Evolutionary conservation across 2,888 invertebrate species (phyloP), one percentile per base, ranked within the genome.

Genomic region (Eupithecia inturbata): DNA sequence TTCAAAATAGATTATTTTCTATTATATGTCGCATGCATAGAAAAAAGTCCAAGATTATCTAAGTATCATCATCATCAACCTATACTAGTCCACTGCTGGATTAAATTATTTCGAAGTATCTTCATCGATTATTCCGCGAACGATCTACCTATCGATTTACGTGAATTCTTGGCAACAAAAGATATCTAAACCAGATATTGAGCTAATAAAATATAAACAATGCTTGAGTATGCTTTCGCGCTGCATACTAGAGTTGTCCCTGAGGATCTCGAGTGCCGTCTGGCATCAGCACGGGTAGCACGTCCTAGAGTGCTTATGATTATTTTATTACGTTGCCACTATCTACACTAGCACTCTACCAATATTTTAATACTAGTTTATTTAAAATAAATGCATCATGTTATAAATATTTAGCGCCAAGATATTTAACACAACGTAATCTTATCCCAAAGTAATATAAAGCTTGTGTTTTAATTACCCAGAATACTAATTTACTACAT

Each of bases 201-300:
- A 57, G 22, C 57, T 57, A 22, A 57, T 57, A 57, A 57, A 57
- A 57, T 57, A 57, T 57, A 57, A 57, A 57, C 14, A 22, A 5
- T 57, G 57, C 14, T 57, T 14, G 26, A 57, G 26, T 14, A 57
- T 26, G 22, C 22, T 53, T n/a, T 22, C 22, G 49, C 57, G 57
- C 57, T 57, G 57, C 57, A 57, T 26, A 57, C 22, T 10, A 53
- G 4, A 26, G 1, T 53, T 22, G 3, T 57, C 57, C 57, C 57
- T 5, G 57, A 14, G 14, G 57, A 57, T 57, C n/a, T 12, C 14
- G 57, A 26, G 22, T 57, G 53, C 22, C 22, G 53, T 26, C 22
- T 53, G 53, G 22, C 12, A 12, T 12, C 10, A 14, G 26, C 12
- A 5, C 1, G 57, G 26, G 14, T 57, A 5, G 14, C 57, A 57